A percentile compares a stretch with the other conserved stretches of the same genome.
Evolutionary conservation across 2,113 vertebrate species (phyloP).

Genomic region (Edolisoma coerulescens): DNA sequence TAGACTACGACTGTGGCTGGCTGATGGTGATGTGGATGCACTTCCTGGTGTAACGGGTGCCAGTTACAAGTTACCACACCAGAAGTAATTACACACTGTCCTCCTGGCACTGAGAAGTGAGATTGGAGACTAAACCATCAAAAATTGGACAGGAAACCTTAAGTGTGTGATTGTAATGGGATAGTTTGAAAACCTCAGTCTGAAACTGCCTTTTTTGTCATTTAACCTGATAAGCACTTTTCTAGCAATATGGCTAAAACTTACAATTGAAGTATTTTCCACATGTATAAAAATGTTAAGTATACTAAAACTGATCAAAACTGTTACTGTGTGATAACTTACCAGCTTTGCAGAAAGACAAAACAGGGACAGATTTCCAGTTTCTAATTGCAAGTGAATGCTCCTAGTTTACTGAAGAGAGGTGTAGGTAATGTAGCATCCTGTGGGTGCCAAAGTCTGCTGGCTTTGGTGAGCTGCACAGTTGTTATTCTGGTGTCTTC

Average conservation of each 20-base stretch:
- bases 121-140: background rate
- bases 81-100: constrained; percentile 6
- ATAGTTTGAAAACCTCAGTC: constrained; percentile 27
- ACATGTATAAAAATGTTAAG: background rate
- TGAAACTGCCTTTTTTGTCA: constrained; percentile 35
- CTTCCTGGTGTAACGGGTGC: background rate
- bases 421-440: constrained; percentile 49
- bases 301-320: background rate
- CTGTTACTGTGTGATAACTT: background rate
- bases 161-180: background rate
- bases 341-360: constrained; percentile 46
- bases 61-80: background rate
- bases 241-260: constrained; percentile 34
- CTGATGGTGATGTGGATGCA: background rate
- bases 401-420: constrained; percentile 55
- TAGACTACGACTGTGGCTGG: constrained; percentile 31
- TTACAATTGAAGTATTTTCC: constrained; percentile 10
- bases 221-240: constrained; percentile 68
- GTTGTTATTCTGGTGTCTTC: constrained; percentile 69
- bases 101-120: background rate
- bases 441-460: constrained; percentile 68
- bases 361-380: constrained; percentile 5
- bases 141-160: background rate
- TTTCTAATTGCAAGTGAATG: constrained; percentile 56
- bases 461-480: constrained; percentile 70